These are phyloP conservation scores for Riparia riparia DNA, from an alignment of 2,113 vertebrate species.

Conservation along the genomic window DNA sequence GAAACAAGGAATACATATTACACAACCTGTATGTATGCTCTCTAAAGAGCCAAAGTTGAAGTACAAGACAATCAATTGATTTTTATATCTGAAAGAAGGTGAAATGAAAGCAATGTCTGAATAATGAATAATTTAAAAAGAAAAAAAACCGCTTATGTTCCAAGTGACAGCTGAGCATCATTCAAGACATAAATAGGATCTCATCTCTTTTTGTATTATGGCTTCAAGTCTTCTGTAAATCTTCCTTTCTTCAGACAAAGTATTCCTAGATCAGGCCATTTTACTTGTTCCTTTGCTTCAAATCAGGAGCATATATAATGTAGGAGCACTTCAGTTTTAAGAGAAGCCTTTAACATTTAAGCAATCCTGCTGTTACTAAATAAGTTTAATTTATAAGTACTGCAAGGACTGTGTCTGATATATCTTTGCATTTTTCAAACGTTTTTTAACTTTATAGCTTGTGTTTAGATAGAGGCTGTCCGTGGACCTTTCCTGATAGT, in stretches of 20 bases:
- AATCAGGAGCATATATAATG: background rate
- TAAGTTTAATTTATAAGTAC: background rate
- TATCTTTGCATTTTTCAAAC: background rate
- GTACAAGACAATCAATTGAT: background rate
- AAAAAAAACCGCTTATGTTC: background rate
- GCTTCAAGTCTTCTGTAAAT: background rate
- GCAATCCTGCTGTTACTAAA: background rate
- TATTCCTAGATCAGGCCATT: background rate
- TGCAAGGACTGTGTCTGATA: background rate
- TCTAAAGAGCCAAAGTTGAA: background rate
- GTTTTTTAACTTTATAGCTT: background rate
- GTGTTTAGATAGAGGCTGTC: background rate
- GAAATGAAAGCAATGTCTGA: background rate
- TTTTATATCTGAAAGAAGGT: background rate
- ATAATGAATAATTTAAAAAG: background rate
- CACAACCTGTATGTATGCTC: background rate
- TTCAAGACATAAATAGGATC: background rate
- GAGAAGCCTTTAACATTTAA: background rate
- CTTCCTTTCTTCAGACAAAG: background rate
- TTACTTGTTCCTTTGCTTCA: background rate
- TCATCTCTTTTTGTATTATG: background rate
- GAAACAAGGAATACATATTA: background rate
- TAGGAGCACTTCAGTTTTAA: background rate
- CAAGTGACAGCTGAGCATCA: background rate
- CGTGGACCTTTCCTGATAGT: background rate